Base-by-base conservation (phyloP, 2,113 vertebrate species). In the Nothobranchius kuhntae region DNA sequence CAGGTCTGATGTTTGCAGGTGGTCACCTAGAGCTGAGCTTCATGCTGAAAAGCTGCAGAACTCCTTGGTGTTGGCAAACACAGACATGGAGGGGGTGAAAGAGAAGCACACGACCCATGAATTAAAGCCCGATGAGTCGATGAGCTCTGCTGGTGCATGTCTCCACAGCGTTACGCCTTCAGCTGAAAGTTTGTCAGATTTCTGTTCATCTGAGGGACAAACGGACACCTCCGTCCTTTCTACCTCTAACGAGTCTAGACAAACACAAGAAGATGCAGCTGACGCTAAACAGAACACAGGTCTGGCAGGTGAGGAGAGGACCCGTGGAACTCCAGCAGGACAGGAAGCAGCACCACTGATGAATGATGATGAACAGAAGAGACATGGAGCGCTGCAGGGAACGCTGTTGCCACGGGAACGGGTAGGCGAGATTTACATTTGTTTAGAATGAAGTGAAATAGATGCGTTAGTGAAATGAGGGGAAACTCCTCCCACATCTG, bases 371-470 rank as follows among this genome's bases (percentile, higher is more conserved):
- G 38, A 40, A 7, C 9, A 9, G 38, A 40, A 7, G 38, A 1
- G 6, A 10, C n/a, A 45, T 7, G 61, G 54, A 50, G 57, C 26
- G 0, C 36, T 45, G 58, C 64, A 81, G 36, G 68, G 73, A 62
- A 36, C 56, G 9, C 4, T 40, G 38, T 40, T 9, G 6, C 7
- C 38, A 36, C 55, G 58, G 24, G 26, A 10, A 51, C 72, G 83
- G 82, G 85, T 87, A 75, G 15, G 57, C 44, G 54, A 8, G 5
- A 38, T 61, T 47, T 38, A 6, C 9, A 12, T 35, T 17, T 53
- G 26, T 45, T 13, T 45, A 12, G 9, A 12, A 45, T 45, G 2
- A 45, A 45, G 30, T 42, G 0, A 42, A 11, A 42, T 42, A 9
- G 40, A 2, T 42, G 40, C 8, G 30, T 30, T 30, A 4, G 30